phyloP scores from a whole-genome alignment of 2,797 vertebrate genomes.

The Manis pentadactyla region DNA sequence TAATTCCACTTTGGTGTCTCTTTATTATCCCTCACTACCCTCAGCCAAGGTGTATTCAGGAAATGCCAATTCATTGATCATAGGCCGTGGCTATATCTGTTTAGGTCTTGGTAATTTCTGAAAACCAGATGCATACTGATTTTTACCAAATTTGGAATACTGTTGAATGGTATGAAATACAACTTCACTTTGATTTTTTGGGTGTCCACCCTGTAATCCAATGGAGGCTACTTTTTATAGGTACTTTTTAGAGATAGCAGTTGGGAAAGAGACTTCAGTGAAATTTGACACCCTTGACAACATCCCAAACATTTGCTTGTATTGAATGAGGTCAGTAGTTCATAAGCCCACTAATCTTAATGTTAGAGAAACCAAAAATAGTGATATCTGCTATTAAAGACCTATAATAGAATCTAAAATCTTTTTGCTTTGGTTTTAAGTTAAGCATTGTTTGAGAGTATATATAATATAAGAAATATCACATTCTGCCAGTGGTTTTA shows the following conservation, averaged over 20 bases:
- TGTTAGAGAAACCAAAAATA: conserved; percentile 23
- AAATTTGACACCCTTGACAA: not conserved
- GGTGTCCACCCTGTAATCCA: not conserved
- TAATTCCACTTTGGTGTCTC: conserved; percentile 7
- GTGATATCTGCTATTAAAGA: not conserved
- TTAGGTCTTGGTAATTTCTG: not conserved
- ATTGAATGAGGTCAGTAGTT: conserved; percentile 43
- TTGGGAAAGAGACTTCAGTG: not conserved
- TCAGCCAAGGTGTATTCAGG: not conserved
- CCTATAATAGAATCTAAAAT: not conserved
- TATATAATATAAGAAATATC: not conserved
- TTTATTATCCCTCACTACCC: not conserved
- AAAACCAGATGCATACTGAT: not conserved
- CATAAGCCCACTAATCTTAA: conserved; percentile 5
- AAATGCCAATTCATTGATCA: not conserved
- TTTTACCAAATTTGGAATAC: conserved; percentile 18
- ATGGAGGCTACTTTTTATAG: not conserved
- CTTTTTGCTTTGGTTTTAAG: not conserved
- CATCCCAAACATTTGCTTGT: not conserved
- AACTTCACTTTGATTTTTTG: not conserved
- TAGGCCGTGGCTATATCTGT: not conserved
- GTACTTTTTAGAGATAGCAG: conserved; percentile 38
- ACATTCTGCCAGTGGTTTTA: conserved; percentile 17
- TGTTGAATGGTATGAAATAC: not conserved
- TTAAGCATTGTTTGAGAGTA: not conserved